Percentiles rank a stretch among this genome's conserved stretches.
Evolutionary conservation across 2,113 vertebrate species (phyloP).

Genomic region (Todiramphus saurophagus): DNA sequence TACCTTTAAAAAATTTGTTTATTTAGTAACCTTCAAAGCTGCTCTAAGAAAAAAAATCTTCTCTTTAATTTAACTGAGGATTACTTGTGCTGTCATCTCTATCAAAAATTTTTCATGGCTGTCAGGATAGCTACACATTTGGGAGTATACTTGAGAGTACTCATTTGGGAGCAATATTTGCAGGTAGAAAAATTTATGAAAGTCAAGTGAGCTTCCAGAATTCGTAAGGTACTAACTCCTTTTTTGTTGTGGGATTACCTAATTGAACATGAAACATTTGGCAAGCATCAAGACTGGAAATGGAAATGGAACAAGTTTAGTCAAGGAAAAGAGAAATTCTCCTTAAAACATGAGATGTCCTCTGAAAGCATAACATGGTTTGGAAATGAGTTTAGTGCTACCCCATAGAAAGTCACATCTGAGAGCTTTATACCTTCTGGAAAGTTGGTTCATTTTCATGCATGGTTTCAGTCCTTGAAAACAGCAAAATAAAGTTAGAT

Average conservation of each 20-base stretch:
- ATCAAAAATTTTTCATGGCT: not conserved
- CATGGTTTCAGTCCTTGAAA: not conserved
- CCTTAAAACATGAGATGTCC: not conserved
- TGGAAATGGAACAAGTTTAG: not conserved
- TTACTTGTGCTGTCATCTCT: not conserved
- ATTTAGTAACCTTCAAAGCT: not conserved
- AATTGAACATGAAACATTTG: not conserved
- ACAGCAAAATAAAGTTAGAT: not conserved
- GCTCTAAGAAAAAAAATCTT: not conserved
- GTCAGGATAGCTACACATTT: not conserved
- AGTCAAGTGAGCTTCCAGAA: not conserved
- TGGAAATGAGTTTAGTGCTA: not conserved
- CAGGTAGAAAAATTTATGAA: not conserved
- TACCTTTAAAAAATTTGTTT: not conserved
- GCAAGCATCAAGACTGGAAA: not conserved
- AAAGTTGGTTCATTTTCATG: not conserved
- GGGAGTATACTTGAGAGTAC: not conserved
- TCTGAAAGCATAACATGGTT: not conserved
- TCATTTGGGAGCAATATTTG: not conserved
- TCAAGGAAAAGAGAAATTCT: not conserved
- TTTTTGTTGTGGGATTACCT: not conserved
- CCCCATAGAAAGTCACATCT: not conserved
- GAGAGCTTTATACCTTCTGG: not conserved
- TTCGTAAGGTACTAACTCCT: not conserved
- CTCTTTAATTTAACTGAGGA: not conserved